Percentiles rank a stretch among this genome's conserved stretches.
Conservation (phyloP, 1,140 invertebrate species). For the Paraescarpia echinospica region DNA sequence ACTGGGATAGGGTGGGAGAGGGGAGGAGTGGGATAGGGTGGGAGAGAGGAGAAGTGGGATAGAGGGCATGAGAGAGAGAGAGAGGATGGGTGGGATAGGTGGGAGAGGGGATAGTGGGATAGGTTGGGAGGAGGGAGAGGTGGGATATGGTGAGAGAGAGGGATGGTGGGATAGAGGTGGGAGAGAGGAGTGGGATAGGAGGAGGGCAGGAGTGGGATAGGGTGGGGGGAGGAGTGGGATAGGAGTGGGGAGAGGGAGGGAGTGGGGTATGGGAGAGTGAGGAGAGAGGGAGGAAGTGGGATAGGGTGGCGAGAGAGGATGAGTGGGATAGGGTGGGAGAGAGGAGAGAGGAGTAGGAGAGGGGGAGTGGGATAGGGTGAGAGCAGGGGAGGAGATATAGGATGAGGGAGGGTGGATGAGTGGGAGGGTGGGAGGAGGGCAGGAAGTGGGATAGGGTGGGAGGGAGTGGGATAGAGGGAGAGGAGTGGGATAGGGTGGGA, state of each 20-base stretch:
- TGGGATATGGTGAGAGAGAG: neutral
- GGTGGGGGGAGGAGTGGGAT: neutral
- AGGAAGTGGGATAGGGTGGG: neutral
- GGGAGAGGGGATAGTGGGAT: no score
- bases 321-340: neutral
- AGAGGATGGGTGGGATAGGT: neutral
- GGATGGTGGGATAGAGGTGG: no score
- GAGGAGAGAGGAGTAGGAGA: no score
- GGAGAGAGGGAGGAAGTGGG: neutral
- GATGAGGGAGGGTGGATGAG: neutral
- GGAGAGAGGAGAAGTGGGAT: no score
- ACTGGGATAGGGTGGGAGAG: no score
- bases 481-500: neutral
- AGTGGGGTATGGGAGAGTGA: no score
- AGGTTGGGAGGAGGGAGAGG: neutral
- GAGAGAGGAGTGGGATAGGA: neutral
- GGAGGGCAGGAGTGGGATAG: neutral
- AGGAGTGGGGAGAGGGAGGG: no score
- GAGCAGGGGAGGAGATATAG: neutral
- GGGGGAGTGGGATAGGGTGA: neutral
- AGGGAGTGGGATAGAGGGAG: neutral
- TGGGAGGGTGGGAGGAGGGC: neutral
- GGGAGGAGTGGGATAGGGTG: no score
- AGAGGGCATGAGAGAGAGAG: neutral
- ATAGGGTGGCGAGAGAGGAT: neutral